Conservation (phyloP, 2,113 vertebrate genomes). For the Columba livia region DNA sequence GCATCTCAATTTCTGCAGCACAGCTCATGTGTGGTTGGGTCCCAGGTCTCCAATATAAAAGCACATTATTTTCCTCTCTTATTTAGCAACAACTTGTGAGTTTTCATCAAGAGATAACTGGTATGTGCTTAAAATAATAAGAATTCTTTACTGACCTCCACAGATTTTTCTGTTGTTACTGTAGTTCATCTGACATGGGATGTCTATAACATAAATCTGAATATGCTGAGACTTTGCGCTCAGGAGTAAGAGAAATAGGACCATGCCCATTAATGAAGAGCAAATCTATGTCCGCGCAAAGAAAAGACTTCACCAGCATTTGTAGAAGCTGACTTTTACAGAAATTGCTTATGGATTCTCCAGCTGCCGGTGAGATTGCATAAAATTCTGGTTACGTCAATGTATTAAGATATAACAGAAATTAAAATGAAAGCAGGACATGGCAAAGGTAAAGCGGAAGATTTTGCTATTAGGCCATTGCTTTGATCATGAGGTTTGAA, state of each 20-base stretch:
- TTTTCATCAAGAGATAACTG: background rate
- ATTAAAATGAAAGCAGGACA: conserved; percentile 69
- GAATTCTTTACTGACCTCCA: background rate
- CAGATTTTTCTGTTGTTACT: background rate
- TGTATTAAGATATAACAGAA: conserved; percentile 60
- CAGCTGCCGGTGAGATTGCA: background rate
- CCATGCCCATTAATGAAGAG: background rate
- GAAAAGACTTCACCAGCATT: background rate
- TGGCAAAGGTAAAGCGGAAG: conserved; percentile 68
- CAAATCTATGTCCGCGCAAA: background rate
- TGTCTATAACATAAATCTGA: background rate
- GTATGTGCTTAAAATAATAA: background rate
- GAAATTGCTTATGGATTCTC: conserved; percentile 55
- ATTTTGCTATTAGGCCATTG: conserved; percentile 68
- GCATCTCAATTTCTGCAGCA: background rate
- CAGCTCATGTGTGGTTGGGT: background rate
- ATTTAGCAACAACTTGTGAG: background rate
- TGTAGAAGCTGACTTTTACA: conserved; percentile 14
- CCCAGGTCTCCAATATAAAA: background rate
- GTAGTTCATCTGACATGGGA: background rate
- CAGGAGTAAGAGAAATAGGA: background rate
- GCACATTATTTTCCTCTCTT: accelerated
- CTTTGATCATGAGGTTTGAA: conserved; percentile 76
- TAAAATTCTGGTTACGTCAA: conserved; percentile 21
- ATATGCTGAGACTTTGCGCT: background rate